These are phyloP conservation scores for Spilogale gracilis DNA, from an alignment of 2,113 vertebrate genomes.

Conservation along the genomic window DNA sequence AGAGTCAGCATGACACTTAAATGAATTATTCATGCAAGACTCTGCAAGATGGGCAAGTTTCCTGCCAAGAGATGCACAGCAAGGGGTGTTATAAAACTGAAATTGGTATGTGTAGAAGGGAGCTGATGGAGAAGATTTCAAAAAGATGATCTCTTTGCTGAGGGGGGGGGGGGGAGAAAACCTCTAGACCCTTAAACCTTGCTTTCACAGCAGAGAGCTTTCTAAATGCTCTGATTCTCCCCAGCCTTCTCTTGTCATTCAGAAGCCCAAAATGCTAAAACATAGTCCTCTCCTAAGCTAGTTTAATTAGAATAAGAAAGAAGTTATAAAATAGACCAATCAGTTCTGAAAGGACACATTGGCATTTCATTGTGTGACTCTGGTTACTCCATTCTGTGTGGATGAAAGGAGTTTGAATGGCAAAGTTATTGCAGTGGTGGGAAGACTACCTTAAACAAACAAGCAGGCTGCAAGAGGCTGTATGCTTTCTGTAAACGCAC, in stretches of 20 bases:
- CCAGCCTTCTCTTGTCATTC: not conserved
- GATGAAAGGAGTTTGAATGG: slow-evolving; percentile 44
- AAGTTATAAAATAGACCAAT: slow-evolving; percentile 18
- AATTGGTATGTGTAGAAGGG: slow-evolving; percentile 83
- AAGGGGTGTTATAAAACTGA: slow-evolving; percentile 86
- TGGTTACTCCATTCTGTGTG: not conserved
- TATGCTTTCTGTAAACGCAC: not conserved
- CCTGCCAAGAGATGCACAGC: slow-evolving; percentile 87
- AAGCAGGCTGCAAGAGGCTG: not conserved
- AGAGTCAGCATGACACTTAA: slow-evolving; percentile 86
- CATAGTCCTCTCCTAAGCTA: not conserved
- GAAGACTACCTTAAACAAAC: slow-evolving; percentile 62
- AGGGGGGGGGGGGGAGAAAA: no score
- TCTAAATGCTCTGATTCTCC: slow-evolving; percentile 21
- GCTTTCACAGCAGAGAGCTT: slow-evolving; percentile 70
- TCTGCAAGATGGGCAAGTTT: slow-evolving; percentile 87
- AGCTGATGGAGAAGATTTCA: slow-evolving; percentile 84
- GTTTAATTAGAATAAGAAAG: slow-evolving; percentile 49
- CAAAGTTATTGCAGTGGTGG: not conserved
- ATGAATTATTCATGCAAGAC: slow-evolving; percentile 89
- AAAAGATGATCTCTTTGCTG: slow-evolving; percentile 82
- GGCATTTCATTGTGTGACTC: slow-evolving; percentile 21
- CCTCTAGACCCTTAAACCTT: slow-evolving; percentile 80
- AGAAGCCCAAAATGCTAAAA: not conserved
- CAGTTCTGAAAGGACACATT: slow-evolving; percentile 30